Evolutionary conservation across 2,888 invertebrate species (phyloP).

Genomic region (Silvanus unidentatus): DNA sequence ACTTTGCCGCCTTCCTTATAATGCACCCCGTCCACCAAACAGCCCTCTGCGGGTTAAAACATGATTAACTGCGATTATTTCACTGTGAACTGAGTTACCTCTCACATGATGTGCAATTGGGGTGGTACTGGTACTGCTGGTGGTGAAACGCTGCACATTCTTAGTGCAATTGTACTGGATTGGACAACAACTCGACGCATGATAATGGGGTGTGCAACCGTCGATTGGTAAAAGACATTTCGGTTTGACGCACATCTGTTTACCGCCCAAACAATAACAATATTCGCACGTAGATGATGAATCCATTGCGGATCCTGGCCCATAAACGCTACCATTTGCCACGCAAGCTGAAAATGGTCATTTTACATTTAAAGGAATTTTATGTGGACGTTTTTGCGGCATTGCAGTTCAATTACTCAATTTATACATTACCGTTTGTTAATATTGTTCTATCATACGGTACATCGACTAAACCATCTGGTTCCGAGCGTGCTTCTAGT

Average conservation of each 20-base stretch:
- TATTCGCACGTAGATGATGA: constrained; percentile 75
- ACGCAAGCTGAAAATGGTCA: constrained; percentile 55
- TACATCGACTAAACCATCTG: constrained; percentile 25
- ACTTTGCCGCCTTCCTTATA: constrained; percentile 69
- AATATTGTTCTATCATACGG: constrained; percentile 14
- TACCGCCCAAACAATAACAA: constrained; percentile 71
- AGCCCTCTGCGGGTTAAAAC: constrained; percentile 48
- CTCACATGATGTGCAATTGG: constrained; percentile 12
- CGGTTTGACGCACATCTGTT: constrained; percentile 71
- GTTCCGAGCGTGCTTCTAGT: constrained; percentile 37
- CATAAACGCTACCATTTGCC: constrained; percentile 65
- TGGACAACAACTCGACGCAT: constrained; percentile 71
- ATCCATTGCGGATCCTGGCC: constrained; percentile 78
- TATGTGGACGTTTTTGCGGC: background rate
- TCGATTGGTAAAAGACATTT: constrained; percentile 70
- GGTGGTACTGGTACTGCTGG: constrained; percentile 29
- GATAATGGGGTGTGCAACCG: constrained; percentile 60
- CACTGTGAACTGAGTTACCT: constrained; percentile 5
- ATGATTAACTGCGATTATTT: constrained; percentile 2
- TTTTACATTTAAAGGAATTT: background rate
- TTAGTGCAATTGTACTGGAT: constrained; percentile 67
- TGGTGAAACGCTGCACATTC: constrained; percentile 19
- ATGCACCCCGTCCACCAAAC: constrained; percentile 55
- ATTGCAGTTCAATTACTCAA: background rate
- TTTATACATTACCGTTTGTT: constrained; percentile 26